Percentiles rank a stretch among this genome's conserved stretches.
Evolutionary conservation across 2,113 vertebrate genomes (phyloP).

Genomic region (Oreochromis tanganicae): DNA sequence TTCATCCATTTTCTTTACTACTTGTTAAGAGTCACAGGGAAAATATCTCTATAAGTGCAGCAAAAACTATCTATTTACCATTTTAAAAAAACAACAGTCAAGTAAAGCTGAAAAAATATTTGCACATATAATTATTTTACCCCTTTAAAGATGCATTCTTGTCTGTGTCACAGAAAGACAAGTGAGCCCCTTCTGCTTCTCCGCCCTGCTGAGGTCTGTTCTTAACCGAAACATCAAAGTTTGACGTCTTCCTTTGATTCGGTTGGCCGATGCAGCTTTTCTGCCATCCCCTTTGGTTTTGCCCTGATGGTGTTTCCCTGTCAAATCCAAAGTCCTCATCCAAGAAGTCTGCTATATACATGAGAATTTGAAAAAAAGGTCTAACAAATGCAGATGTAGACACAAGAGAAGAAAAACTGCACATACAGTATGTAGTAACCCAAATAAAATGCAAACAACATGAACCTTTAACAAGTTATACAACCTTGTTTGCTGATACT

Average conservation of each 20-base stretch:
- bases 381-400: neutral
- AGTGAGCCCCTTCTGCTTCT: slow-evolving; percentile 23
- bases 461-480: neutral
- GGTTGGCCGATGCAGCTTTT: slow-evolving; percentile 38
- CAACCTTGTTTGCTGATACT: neutral
- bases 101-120: neutral
- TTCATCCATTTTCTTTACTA: neutral
- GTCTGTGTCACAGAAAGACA: slow-evolving; percentile 27
- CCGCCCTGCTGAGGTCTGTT: slow-evolving; percentile 23
- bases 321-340: slow-evolving; percentile 30
- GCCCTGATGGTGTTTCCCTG: neutral
- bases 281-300: slow-evolving; percentile 31
- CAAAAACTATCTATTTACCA: neutral
- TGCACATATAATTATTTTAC: slow-evolving; percentile 23
- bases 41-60: neutral
- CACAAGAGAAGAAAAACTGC: neutral
- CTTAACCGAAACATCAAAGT: slow-evolving; percentile 43
- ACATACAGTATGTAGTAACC: neutral
- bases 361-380: rapidly evolving
- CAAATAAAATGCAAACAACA: neutral
- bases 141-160: slow-evolving; percentile 41
- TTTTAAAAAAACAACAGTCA: neutral
- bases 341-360: slow-evolving; percentile 40
- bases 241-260: slow-evolving; percentile 48
- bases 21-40: neutral